Base-by-base conservation (phyloP, 1,140 invertebrate species). In the Drosophila prosaltans region DNA sequence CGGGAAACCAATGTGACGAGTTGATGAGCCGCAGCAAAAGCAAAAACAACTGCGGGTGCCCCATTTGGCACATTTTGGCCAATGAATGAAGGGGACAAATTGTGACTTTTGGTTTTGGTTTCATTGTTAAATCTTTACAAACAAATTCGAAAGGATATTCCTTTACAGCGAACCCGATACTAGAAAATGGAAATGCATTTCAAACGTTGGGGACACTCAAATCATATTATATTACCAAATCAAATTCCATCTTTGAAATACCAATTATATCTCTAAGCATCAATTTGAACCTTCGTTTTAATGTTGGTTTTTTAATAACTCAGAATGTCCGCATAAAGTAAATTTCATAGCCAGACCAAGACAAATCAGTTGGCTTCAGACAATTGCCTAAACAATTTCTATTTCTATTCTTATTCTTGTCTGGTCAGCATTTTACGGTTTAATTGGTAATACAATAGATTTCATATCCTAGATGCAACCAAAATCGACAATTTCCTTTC, bases 371-470 rank as follows among this genome's bases (percentile, higher is more conserved):
- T 75, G 40, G 64, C 28, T 60, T 65, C 65, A 78, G 80, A 76
- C 72, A 83, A 88, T 88, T 76, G 80, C 63, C 55, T 61, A 36
- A 36, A 21, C 10, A 43, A 48, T 39, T 57, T 59, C 45, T 60
- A 41, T 26, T 60, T 6, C 16, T 55, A 24, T 55, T 11, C 45
- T 45, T 66, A 60, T 76, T 73, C 48, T 45, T 30, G 64, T 76
- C 76, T 78, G 74, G 74, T 54, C 78, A 89, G 78, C 60, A 89
- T 90, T 89, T 90, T 89, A 90, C 81, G 80, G 84, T 88, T 89
- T 89, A 90, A 90, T 89, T 89, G 84, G 74, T 69, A 67, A 10
- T 69, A 89, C 85, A 89, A 89, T 72, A 54, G 65, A 51, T 71
- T 72, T 71, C 66, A 63, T 9, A 64, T 72, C 28, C 55, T 74